Evolutionary conservation across 2,113 vertebrate species (phyloP).

Genomic region (Peromyscus californicus): DNA sequence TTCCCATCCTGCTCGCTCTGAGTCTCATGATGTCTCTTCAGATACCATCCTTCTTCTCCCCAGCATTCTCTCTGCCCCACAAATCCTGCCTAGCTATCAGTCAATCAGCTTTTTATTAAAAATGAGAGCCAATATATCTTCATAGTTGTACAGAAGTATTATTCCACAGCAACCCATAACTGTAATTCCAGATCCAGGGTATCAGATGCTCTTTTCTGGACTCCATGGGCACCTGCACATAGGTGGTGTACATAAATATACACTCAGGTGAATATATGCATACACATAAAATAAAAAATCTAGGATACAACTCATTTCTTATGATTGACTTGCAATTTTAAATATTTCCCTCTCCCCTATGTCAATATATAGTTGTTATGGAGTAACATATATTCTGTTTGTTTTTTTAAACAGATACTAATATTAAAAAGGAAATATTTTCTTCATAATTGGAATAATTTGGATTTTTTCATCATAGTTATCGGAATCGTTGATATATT

Average conservation of each 20-base stretch:
- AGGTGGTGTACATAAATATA: too few species aligned
- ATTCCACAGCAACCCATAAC: not conserved
- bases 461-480: conserved; percentile 72
- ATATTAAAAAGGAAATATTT: conserved; percentile 80
- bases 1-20: too few species aligned
- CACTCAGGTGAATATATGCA: not conserved
- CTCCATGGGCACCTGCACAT: not conserved
- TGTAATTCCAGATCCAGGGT: not conserved
- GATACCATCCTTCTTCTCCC: not conserved
- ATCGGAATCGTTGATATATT: conserved; percentile 55
- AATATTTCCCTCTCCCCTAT: not conserved
- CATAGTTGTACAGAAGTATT: not conserved
- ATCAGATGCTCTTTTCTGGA: not conserved
- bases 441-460: conserved; percentile 73
- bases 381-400: conserved; percentile 36
- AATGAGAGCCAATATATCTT: not conserved
- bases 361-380: not conserved
- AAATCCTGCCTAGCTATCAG: not conserved
- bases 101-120: not conserved
- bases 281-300: not conserved
- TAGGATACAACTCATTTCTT: not conserved
- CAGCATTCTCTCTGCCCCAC: not conserved
- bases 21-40: not conserved
- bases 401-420: conserved; percentile 71
- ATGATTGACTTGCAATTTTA: conserved; percentile 1